phyloP scores from a whole-genome alignment of 2,113 vertebrate genomes.

The Protobothrops flavoviridis region DNA sequence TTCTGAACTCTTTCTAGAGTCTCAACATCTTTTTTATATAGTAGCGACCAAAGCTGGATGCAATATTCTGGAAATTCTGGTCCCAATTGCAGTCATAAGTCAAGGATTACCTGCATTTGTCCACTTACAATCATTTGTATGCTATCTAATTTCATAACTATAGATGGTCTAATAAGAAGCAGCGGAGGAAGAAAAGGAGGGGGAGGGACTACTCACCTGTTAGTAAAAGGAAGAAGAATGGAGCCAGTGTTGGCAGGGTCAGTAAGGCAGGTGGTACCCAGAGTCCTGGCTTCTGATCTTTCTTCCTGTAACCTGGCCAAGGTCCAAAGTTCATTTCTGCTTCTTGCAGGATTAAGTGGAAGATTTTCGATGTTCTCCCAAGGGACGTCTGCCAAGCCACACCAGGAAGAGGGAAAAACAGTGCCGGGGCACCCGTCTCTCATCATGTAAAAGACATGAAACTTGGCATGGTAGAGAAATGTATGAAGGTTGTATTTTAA shows the following conservation, averaged over 20 bases:
- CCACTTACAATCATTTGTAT: background rate
- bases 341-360: accelerated
- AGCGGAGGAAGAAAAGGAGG: background rate
- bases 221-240: constrained; percentile 52
- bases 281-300: background rate
- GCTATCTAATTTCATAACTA: background rate
- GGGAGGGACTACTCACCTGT: constrained; percentile 50
- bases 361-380: constrained; percentile 29
- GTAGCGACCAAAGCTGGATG: background rate
- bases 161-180: background rate
- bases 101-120: background rate
- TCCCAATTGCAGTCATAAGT: background rate
- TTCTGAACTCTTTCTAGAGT: too few species aligned
- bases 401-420: constrained; percentile 48
- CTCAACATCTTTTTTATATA: background rate
- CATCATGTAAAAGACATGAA: background rate
- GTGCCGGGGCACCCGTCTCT: background rate
- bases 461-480: background rate
- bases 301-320: background rate
- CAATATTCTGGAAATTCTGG: background rate
- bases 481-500: background rate
- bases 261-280: constrained; percentile 11
- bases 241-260: constrained; percentile 32
- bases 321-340: constrained; percentile 53
- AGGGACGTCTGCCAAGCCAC: background rate